Evolutionary conservation across 2,797 vertebrate genomes (phyloP).

Genomic region (Galagoides demidoff): DNA sequence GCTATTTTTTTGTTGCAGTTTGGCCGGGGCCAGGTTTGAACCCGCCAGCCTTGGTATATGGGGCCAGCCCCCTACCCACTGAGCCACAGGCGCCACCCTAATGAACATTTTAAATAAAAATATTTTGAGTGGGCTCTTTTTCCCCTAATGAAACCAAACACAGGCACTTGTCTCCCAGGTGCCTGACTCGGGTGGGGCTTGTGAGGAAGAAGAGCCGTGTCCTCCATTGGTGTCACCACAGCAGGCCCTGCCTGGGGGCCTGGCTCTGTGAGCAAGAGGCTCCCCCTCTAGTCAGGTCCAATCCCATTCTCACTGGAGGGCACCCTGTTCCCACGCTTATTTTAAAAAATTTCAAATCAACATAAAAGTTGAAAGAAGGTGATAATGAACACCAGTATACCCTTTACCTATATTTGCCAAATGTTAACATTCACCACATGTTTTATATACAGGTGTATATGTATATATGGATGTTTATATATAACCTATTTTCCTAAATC

Average conservation of each 20-base stretch:
- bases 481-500: neutral
- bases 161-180: neutral
- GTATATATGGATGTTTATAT: neutral
- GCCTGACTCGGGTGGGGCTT: neutral
- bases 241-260: neutral
- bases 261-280: neutral
- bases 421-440: neutral
- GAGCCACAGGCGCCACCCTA: too few relatives aligned
- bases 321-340: neutral
- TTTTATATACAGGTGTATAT: neutral
- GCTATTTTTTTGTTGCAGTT: too few relatives aligned
- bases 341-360: neutral
- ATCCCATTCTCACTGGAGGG: neutral
- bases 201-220: neutral
- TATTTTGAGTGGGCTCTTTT: neutral
- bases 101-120: conserved; percentile 18
- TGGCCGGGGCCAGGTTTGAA: too few relatives aligned
- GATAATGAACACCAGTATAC: neutral
- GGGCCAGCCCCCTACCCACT: too few relatives aligned
- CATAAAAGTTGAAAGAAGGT: neutral
- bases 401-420: neutral
- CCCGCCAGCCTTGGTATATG: too few relatives aligned
- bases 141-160: neutral
- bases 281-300: neutral
- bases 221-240: neutral